Evolutionary conservation across 2,113 vertebrate genomes (phyloP), one percentile per base, ranked within the genome.

Genomic region (Nansenia antarctica): DNA sequence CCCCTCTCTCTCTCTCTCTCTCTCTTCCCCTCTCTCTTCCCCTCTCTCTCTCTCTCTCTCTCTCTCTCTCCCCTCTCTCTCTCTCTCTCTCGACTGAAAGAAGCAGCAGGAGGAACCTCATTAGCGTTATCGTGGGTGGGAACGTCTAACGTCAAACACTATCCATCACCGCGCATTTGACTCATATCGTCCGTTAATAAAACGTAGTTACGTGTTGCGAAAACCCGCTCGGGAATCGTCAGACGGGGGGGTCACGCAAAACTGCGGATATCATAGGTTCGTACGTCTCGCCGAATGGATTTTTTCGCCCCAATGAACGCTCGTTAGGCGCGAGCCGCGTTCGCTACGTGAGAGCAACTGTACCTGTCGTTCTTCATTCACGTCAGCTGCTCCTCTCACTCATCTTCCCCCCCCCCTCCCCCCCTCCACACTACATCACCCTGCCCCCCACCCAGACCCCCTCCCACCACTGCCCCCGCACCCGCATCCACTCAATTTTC

Each of bases 311-410:
- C 24, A 39, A 42, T n/a, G n/a, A n/a, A n/a, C 2, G 54, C 57
- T 59, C 18, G 6, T 59, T 59, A 59, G n/a, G 8, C 57, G 3
- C 5, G 3, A 37, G 11, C 9, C 3, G 11, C 31, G 76, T 79
- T 53, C 39, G 52, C 14, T 71, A 62, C 11, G 65, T 70, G 73
- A 65, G 60, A 9, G 39, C 72, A 70, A 77, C 79, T 85, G 79
- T 82, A 82, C 63, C 72, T 80, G 85, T 85, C 86, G 70, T 62
- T 35, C 80, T 68, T 81, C 63, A 79, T 88, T 83, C 69, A 72
- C 69, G 82, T 86, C 82, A 78, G 70, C 72, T 79, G 45, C 64
- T 42, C n/a, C 62, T 72, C 39, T 22, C 49, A 32, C 63, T 15
- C 30, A n/a, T 53, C 37, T 57, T 52, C 32, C 32, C 64, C 78